phyloP scores from a whole-genome alignment of 2,113 vertebrate species.

The Zosterops japonicus region DNA sequence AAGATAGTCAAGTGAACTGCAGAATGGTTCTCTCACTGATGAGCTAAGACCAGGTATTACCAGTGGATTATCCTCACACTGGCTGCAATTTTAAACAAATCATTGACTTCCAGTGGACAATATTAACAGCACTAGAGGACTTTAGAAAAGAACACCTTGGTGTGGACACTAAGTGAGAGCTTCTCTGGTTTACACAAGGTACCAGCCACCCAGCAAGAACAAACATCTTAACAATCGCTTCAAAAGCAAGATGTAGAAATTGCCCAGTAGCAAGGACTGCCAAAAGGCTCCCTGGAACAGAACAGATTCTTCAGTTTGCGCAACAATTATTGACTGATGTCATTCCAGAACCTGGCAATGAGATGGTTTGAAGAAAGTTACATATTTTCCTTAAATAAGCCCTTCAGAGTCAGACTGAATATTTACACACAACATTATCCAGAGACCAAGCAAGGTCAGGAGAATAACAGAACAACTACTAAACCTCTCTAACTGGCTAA shows the following conservation, averaged over 20 bases:
- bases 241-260: background rate
- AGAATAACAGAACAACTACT: background rate
- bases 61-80: background rate
- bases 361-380: background rate
- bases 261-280: background rate
- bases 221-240: background rate
- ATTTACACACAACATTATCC: background rate
- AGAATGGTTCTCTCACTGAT: background rate
- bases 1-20: background rate
- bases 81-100: background rate
- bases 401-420: background rate
- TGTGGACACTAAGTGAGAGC: background rate
- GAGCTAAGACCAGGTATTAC: background rate
- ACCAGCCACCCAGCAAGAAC: background rate
- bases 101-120: background rate
- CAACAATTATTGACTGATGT: background rate
- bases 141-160: background rate
- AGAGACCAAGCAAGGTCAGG: background rate
- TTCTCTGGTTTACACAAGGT: background rate
- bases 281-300: background rate
- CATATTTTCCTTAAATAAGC: background rate
- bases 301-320: background rate
- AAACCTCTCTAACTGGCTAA: background rate
- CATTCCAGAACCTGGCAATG: background rate
- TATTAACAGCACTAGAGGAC: background rate